These are phyloP conservation scores for Rhegmatorhina hoffmannsi DNA, from an alignment of 2,113 vertebrate species.

Conservation along the genomic window DNA sequence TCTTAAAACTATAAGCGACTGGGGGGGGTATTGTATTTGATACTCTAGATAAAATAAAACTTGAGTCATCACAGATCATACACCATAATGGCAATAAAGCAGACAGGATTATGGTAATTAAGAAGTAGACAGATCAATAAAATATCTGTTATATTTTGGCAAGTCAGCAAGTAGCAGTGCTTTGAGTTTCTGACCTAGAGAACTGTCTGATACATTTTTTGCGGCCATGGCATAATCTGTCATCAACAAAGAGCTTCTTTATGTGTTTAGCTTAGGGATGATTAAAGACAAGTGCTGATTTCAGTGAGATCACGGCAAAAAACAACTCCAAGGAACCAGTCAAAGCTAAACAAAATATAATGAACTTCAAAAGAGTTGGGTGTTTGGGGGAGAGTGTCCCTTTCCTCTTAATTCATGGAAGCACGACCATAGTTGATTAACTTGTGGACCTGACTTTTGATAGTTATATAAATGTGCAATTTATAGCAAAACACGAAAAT, in stretches of 20 bases:
- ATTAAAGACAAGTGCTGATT: not conserved
- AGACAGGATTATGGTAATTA: constrained; percentile 57
- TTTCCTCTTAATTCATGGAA: not conserved
- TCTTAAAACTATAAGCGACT: constrained; percentile 15
- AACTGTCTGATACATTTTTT: not conserved
- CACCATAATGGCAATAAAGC: constrained; percentile 40
- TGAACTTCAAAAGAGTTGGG: not conserved
- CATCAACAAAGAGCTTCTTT: not conserved
- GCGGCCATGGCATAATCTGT: not conserved
- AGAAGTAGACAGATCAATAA: constrained; percentile 63
- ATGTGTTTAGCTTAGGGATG: not conserved
- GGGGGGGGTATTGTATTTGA: not conserved
- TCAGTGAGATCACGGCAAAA: not conserved
- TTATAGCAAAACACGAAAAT: not conserved
- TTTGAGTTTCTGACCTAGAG: not conserved
- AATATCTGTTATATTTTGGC: constrained; percentile 54
- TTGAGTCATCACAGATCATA: constrained; percentile 51
- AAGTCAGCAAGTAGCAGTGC: constrained; percentile 44
- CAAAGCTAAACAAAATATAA: not conserved
- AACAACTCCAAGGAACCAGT: not conserved
- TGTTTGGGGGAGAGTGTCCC: not conserved
- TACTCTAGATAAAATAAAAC: constrained; percentile 14
- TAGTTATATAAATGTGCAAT: not conserved
- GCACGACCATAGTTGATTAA: not conserved
- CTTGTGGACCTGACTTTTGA: not conserved